Percentiles rank a stretch among this genome's conserved stretches.
phyloP scores from a whole-genome alignment of 2,888 invertebrate genomes.

The Gerris lacustris region DNA sequence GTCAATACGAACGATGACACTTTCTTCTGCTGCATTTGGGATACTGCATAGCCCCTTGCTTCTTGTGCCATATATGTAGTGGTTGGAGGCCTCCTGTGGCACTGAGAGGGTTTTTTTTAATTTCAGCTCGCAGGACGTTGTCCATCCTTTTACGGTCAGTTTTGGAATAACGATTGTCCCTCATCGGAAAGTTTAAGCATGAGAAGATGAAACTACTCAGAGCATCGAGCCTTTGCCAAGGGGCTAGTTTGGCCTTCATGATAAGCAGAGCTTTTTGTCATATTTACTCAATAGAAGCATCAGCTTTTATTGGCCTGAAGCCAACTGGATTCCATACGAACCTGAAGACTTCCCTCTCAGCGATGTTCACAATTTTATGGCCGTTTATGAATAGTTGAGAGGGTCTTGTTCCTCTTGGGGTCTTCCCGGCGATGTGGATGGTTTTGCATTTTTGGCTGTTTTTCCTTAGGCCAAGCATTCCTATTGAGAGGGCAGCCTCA shows the following conservation, averaged over 20 bases:
- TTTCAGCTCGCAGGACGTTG: slow-evolving; percentile 12
- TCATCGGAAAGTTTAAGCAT: slow-evolving; percentile 12
- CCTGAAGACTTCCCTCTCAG: slow-evolving; percentile 11
- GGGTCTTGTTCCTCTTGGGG: neutral
- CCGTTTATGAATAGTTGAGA: slow-evolving; percentile 1
- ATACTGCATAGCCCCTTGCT: slow-evolving; percentile 10
- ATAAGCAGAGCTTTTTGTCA: slow-evolving; percentile 3
- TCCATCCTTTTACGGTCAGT: slow-evolving; percentile 5
- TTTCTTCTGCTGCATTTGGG: slow-evolving; percentile 9
- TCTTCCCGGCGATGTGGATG: neutral
- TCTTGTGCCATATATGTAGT: slow-evolving; percentile 17
- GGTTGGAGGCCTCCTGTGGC: slow-evolving; percentile 15
- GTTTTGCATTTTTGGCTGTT: slow-evolving; percentile 13
- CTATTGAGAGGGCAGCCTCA: neutral
- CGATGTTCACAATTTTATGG: neutral
- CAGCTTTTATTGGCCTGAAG: slow-evolving; percentile 11
- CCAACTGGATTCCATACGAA: slow-evolving; percentile 18
- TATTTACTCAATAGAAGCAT: slow-evolving; percentile 7
- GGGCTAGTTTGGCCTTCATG: slow-evolving; percentile 10
- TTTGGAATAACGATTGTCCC: slow-evolving; percentile 6
- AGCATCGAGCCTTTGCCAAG: slow-evolving; percentile 16
- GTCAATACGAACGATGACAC: neutral
- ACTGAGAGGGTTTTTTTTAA: slow-evolving; percentile 13
- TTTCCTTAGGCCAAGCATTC: slow-evolving; percentile 1
- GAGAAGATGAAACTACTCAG: slow-evolving; percentile 13